A percentile compares a stretch with the other conserved stretches of the same genome.
Evolutionary conservation across 2,113 vertebrate genomes (phyloP).

Genomic region (Pampusana beccarii): DNA sequence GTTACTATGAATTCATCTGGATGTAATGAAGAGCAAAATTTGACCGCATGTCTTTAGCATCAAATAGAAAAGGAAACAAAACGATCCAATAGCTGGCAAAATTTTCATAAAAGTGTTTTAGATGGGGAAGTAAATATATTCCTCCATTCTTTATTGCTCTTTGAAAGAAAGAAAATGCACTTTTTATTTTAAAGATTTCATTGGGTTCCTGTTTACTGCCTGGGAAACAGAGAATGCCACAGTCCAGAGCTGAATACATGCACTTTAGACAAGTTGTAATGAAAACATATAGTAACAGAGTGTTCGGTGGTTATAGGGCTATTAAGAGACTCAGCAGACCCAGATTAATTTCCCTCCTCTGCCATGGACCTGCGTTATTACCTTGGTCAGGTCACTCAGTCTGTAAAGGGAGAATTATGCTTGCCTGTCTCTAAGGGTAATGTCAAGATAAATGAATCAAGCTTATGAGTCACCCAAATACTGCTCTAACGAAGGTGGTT

Average conservation of each 20-base stretch:
- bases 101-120: not conserved
- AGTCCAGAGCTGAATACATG: not conserved
- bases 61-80: not conserved
- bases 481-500: not conserved
- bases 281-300: not conserved
- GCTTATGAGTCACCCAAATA: not conserved
- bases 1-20: not conserved
- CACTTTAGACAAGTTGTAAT: not conserved
- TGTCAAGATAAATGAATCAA: not conserved
- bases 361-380: not conserved
- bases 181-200: not conserved
- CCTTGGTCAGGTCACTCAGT: not conserved
- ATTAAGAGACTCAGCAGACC: not conserved
- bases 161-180: not conserved
- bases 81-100: not conserved
- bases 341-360: conserved; percentile 11
- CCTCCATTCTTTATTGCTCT: not conserved
- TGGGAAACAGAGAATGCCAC: not conserved
- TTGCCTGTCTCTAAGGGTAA: not conserved
- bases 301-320: not conserved
- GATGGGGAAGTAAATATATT: not conserved
- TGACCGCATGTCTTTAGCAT: not conserved
- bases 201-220: not conserved
- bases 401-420: not conserved
- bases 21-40: not conserved